phyloP scores from a whole-genome alignment of 53 echinoderm and acorn worm species.

The Arbacia lixula region DNA sequence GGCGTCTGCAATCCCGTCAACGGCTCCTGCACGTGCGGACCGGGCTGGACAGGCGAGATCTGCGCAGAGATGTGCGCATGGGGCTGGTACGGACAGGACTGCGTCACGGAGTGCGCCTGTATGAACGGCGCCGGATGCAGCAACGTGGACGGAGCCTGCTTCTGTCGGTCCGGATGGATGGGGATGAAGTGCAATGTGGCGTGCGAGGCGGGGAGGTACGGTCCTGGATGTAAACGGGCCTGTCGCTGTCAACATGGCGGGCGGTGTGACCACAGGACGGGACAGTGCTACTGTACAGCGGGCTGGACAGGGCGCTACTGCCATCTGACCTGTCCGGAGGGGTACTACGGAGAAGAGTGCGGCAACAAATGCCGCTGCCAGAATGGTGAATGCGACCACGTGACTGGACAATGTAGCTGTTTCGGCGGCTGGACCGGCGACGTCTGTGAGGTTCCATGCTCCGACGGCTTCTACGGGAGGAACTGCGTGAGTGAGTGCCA shows the following conservation, averaged over 20 bases:
- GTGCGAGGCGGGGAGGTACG: conserved; percentile 65
- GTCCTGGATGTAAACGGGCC: conserved; percentile 45
- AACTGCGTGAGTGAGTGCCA: conserved; percentile 8
- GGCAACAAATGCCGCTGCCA: conserved; percentile 61
- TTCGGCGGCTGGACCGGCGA: conserved; percentile 38
- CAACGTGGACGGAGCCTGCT: conserved; percentile 66
- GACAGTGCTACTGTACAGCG: conserved; percentile 60
- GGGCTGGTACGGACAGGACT: conserved; percentile 43
- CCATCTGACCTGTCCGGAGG: conserved; percentile 57
- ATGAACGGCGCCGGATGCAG: conserved; percentile 69
- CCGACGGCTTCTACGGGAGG: conserved; percentile 40
- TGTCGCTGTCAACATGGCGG: conserved; percentile 73
- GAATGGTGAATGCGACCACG: conserved; percentile 63
- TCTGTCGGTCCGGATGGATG: conserved; percentile 72
- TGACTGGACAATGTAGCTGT: conserved; percentile 35
- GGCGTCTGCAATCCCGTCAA: conserved; percentile 47
- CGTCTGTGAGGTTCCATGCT: conserved; percentile 18
- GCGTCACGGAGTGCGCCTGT: conserved; percentile 31
- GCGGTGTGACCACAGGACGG: conserved; percentile 61
- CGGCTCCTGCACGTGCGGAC: conserved; percentile 61
- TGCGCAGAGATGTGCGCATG: conserved; percentile 57
- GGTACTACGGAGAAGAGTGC: conserved; percentile 64
- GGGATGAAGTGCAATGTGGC: conserved; percentile 59
- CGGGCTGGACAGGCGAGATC: conserved; percentile 58
- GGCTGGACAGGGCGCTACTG: conserved; percentile 73